These are phyloP conservation scores for Protula sp. DNA, from an alignment of 2,888 invertebrate species.

Conservation along the genomic window DNA sequence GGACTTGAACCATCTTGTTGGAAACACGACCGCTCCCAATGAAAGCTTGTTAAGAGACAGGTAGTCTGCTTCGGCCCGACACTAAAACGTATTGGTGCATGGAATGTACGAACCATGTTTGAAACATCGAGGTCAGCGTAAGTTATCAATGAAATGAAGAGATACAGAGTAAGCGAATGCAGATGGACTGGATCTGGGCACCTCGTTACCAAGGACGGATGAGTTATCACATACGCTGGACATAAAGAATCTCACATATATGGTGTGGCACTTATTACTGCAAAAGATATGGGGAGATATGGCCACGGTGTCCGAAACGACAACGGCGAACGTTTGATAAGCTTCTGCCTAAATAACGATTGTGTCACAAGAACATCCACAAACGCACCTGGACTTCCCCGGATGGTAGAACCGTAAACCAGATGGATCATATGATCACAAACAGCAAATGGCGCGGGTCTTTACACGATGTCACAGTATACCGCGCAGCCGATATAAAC, in stretches of 20 bases:
- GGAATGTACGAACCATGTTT: too few relatives aligned
- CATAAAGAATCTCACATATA: neutral
- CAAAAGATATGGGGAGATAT: constrained; percentile 17
- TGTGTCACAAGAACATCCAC: constrained; percentile 18
- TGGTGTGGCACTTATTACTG: neutral
- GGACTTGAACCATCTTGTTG: too few relatives aligned
- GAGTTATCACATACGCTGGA: neutral
- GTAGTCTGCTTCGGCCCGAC: neutral
- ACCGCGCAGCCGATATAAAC: too few relatives aligned
- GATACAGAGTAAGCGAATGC: constrained; percentile 1
- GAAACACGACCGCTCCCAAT: too few relatives aligned
- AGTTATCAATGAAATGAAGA: constrained; percentile 5
- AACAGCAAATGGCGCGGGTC: too few relatives aligned
- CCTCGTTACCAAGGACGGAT: neutral
- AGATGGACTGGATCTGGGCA: constrained; percentile 1
- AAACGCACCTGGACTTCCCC: constrained; percentile 20
- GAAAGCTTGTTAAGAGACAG: neutral
- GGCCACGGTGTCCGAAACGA: constrained; percentile 14
- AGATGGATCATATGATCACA: constrained; percentile 13
- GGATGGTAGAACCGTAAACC: too few relatives aligned
- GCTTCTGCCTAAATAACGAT: constrained; percentile 18
- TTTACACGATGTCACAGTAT: too few relatives aligned
- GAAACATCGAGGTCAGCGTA: too few relatives aligned
- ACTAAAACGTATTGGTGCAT: neutral
- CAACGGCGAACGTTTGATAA: too few relatives aligned